Percentiles rank a stretch among this genome's conserved stretches.
Conservation (phyloP, 30 jellyfish, hydroid and myxozoan species). For the Chrysaora quinquecirrha region DNA sequence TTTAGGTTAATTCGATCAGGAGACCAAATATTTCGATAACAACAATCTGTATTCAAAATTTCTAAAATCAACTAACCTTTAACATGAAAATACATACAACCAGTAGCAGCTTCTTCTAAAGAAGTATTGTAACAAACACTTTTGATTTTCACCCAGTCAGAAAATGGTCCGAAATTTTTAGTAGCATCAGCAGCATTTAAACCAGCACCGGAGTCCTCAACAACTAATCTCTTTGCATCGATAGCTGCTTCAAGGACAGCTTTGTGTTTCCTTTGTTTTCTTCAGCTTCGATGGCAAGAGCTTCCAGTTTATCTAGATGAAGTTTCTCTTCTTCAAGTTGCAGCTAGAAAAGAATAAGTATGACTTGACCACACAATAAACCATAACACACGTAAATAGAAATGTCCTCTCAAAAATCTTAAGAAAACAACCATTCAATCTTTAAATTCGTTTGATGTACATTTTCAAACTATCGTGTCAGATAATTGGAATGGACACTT, state of each 20-base stretch:
- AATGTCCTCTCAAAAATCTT: too few species aligned
- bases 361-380: not conserved
- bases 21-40: too few species aligned
- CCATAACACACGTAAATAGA: too few species aligned
- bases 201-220: slow-evolving; percentile 98
- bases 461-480: too few species aligned
- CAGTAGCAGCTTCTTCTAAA: slow-evolving; percentile 93
- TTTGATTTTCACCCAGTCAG: slow-evolving; percentile 86
- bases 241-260: slow-evolving; percentile 99
- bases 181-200: slow-evolving; percentile 94
- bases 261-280: slow-evolving; percentile 97
- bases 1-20: too few species aligned
- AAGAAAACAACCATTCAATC: too few species aligned
- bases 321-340: slow-evolving; percentile 84
- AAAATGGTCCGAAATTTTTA: slow-evolving; percentile 80
- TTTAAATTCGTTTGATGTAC: too few species aligned
- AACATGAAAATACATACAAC: slow-evolving; percentile 93
- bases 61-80: too few species aligned
- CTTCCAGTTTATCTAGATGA: slow-evolving; percentile 83
- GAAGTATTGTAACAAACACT: slow-evolving; percentile 94
- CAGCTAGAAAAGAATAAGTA: slow-evolving; percentile 44
- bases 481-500: too few species aligned
- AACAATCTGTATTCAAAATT: too few species aligned
- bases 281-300: slow-evolving; percentile 80
- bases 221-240: slow-evolving; percentile 94